These are phyloP conservation scores for Panulirus ornatus DNA, from an alignment of 1,140 invertebrate species.

Conservation along the genomic window DNA sequence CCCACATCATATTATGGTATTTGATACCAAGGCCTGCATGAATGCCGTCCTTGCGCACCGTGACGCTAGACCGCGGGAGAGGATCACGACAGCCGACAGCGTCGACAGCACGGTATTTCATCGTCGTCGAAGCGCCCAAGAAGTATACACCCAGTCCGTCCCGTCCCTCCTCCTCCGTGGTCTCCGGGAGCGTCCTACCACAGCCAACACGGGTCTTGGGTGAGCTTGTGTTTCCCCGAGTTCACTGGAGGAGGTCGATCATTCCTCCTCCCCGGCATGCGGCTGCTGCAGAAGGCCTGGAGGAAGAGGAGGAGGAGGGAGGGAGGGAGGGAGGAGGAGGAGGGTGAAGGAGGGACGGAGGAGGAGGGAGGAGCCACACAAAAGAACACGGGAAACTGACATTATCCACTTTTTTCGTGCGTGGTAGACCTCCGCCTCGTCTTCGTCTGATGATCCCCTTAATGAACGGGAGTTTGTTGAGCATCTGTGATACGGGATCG, in stretches of 20 bases:
- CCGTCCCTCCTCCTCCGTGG: background rate
- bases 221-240: constrained; percentile 53
- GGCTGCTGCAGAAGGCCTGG: constrained; percentile 1
- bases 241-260: constrained; percentile 48
- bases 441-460: constrained; percentile 39
- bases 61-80: no score
- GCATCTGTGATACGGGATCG: constrained; percentile 38
- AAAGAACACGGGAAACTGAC: no score
- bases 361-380: background rate
- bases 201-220: constrained; percentile 35
- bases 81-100: no score
- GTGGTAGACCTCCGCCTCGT: background rate
- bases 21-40: no score
- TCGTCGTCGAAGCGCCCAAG: no score
- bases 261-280: background rate
- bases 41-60: no score
- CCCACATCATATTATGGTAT: no score
- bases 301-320: background rate
- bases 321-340: background rate
- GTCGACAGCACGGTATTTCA: no score
- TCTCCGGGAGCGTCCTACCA: constrained; percentile 26
- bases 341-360: background rate
- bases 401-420: background rate
- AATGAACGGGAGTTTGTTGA: constrained; percentile 56
- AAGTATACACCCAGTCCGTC: no score